Base-by-base conservation (phyloP, 53 echinoderm and acorn worm genomes). In the Echinometra lucunter region DNA sequence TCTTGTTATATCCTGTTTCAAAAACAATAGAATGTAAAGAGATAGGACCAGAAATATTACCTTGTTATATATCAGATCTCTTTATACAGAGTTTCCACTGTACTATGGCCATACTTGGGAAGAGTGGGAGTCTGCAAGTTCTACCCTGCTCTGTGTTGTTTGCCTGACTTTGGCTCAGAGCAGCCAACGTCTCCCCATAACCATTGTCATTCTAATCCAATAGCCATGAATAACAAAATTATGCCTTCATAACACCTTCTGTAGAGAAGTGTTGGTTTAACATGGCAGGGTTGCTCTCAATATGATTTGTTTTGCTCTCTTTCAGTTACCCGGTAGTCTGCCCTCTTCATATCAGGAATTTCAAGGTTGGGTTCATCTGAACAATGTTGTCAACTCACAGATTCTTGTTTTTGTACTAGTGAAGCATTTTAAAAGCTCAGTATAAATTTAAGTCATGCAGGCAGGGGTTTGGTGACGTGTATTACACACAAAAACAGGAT, bases 121-220 rank as follows among this genome's bases (percentile, higher is more conserved):
- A 60, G 63, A 63, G 27, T 25, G 25, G 63, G 5, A 25, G 25
- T 63, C 63, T 32, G 30, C 3, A 1, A 69, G 69, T 69, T 28
- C 11, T 32, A 32, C 69, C 25, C 34, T 28, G 69, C 34, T 32
- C 15, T 21, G 67, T 12, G 30, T 67, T 30, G 42, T 38, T 78
- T 78, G 6, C 6, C 42, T 19, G 6, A 42, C 78, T 42, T n/a
- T 78, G 78, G 42, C 78, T 23, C 2, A 38, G 23, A 38, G 15
- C 28, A 72, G 72, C 35, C 70, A 10, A 18, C 18, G 42, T 37
- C 70, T 75, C 75, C 2, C 18, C 42, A 40, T 19, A 60, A 40
- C 38, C 38, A 60, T 90, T 90, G 90, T 90, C 90, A 90, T 90
- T 60, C 90, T 58, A 90, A 89, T 89, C 49, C 45, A 55, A 56